Evolutionary conservation across 2,797 vertebrate genomes (phyloP).

Genomic region (Tauraco hartlaubi): DNA sequence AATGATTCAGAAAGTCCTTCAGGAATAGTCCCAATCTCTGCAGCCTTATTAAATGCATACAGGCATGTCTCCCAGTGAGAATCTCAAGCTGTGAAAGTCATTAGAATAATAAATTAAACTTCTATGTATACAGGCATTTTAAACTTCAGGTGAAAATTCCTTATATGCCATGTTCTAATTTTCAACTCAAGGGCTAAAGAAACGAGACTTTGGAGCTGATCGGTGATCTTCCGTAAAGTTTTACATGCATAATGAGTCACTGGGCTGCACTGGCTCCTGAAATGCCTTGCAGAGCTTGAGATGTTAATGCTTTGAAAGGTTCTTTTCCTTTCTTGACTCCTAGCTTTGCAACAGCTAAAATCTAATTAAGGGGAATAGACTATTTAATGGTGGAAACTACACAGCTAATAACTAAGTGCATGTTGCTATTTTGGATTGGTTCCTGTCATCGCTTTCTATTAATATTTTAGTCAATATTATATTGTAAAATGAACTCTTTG

Average conservation of each 20-base stretch:
- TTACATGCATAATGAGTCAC: conserved; percentile 32
- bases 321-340: conserved; percentile 3
- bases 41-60: conserved; percentile 81
- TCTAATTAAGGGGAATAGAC: conserved; percentile 42
- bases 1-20: conserved; percentile 71
- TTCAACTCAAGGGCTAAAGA: conserved; percentile 50
- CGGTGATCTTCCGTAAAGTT: conserved; percentile 41
- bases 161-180: conserved; percentile 71
- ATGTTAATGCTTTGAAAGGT: neutral
- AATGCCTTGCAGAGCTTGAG: conserved; percentile 21
- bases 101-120: conserved; percentile 86
- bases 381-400: conserved; percentile 11
- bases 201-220: neutral
- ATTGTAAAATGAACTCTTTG: neutral
- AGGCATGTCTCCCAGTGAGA: conserved; percentile 78
- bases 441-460: neutral
- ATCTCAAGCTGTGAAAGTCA: conserved; percentile 82
- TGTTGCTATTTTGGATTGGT: conserved; percentile 37
- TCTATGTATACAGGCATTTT: conserved; percentile 72
- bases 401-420: neutral
- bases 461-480: conserved; percentile 3
- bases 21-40: conserved; percentile 76
- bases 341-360: neutral
- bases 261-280: neutral
- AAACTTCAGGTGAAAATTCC: conserved; percentile 76